phyloP scores from a whole-genome alignment of 2,797 vertebrate species.

The Malacoctenus gilli region DNA sequence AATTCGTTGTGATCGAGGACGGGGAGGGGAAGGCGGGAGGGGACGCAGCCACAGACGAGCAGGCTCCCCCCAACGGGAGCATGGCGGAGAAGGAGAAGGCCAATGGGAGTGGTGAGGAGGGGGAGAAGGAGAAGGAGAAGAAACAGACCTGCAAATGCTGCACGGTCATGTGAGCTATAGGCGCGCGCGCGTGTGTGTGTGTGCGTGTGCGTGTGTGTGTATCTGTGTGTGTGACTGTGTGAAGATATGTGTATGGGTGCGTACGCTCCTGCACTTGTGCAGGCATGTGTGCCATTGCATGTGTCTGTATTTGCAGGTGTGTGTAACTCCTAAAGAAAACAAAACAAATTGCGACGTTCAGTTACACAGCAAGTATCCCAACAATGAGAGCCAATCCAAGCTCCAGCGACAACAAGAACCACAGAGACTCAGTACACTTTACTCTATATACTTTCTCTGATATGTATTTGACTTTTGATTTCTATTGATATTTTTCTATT shows the following conservation, averaged over 20 bases:
- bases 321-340: constrained; percentile 44
- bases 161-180: constrained; percentile 89
- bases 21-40: constrained; percentile 80
- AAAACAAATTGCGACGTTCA: constrained; percentile 55
- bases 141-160: constrained; percentile 96
- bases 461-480: constrained; percentile 83
- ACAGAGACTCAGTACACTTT: constrained; percentile 77
- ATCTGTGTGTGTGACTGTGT: constrained; percentile 5
- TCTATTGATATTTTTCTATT: constrained; percentile 88
- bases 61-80: constrained; percentile 88
- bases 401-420: constrained; percentile 72
- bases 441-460: constrained; percentile 76
- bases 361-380: constrained; percentile 67
- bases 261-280: constrained; percentile 41
- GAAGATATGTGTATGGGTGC: constrained; percentile 16
- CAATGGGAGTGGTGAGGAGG: constrained; percentile 78
- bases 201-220: neutral
- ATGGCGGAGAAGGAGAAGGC: constrained; percentile 81
- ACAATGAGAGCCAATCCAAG: constrained; percentile 68
- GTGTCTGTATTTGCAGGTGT: constrained; percentile 58
- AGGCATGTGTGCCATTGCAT: constrained; percentile 53
- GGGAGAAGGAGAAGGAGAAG: constrained; percentile 86
- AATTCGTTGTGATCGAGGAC: constrained; percentile 94
- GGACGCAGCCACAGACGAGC: constrained; percentile 74
- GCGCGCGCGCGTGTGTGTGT: constrained; percentile 17